These are phyloP conservation scores for Thermophis baileyi DNA, from an alignment of 2,113 vertebrate genomes.

Conservation along the genomic window DNA sequence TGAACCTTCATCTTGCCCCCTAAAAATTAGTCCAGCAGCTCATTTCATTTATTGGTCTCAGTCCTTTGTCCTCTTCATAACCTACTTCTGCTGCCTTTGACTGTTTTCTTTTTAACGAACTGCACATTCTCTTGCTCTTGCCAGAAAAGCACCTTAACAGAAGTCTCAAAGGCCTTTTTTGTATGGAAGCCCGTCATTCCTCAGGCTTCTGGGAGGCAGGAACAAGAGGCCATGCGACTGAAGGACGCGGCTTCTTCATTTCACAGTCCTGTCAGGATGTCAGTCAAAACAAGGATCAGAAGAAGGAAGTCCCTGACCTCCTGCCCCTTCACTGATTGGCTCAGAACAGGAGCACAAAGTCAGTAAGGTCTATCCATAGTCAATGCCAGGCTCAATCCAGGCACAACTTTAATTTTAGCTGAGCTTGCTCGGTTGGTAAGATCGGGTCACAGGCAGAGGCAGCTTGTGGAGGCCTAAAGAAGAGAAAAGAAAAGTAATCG, in stretches of 20 bases:
- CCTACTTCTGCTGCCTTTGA: too few relatives aligned
- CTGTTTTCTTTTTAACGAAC: not conserved
- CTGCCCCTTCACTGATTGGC: not conserved
- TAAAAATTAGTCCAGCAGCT: not conserved
- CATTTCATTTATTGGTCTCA: not conserved
- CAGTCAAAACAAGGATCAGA: not conserved
- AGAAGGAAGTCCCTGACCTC: not conserved
- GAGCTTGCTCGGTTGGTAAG: constrained; percentile 62
- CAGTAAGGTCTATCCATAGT: not conserved
- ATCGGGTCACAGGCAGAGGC: constrained; percentile 77
- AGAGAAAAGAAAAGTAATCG: not conserved
- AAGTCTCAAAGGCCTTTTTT: not conserved
- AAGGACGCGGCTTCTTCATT: not conserved
- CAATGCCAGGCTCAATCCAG: not conserved
- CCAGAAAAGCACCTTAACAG: not conserved
- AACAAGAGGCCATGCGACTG: not conserved
- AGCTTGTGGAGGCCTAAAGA: constrained; percentile 84
- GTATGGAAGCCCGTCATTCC: not conserved
- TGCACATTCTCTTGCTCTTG: not conserved
- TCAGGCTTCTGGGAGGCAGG: not conserved
- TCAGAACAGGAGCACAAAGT: not conserved
- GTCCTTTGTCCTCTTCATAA: not conserved
- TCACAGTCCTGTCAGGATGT: not conserved
- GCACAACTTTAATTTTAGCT: constrained; percentile 9
- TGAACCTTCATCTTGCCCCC: not conserved